Conservation (phyloP, 2,888 invertebrate species). For the Boloria selene region DNA sequence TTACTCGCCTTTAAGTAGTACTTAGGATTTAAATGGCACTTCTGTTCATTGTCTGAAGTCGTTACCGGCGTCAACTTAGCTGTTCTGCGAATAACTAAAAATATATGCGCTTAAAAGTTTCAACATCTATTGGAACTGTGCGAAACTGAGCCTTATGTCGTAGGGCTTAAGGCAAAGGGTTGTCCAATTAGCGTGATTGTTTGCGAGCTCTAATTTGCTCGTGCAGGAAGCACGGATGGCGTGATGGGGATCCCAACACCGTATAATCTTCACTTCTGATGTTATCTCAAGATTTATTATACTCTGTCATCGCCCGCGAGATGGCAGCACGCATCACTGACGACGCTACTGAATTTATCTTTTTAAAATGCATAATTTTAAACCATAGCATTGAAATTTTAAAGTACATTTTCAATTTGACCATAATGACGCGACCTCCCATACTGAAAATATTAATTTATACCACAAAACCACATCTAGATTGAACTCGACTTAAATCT, state of each 20-base stretch:
- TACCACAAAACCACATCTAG: constrained; percentile 1
- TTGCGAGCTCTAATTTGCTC: constrained; percentile 75
- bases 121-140: constrained; percentile 41
- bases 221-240: constrained; percentile 80
- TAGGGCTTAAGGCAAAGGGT: constrained; percentile 45
- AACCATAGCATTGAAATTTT: constrained; percentile 46
- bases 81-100: constrained; percentile 78
- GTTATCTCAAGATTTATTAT: constrained; percentile 81
- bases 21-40: constrained; percentile 61
- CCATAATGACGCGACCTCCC: constrained; percentile 44
- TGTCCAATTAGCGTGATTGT: constrained; percentile 52
- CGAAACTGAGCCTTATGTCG: constrained; percentile 47
- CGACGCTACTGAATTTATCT: constrained; percentile 65
- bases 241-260: constrained; percentile 73
- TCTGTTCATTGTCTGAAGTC: constrained; percentile 67
- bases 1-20: constrained; percentile 55
- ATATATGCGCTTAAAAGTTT: constrained; percentile 59
- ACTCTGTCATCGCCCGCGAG: constrained; percentile 76
- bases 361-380: constrained; percentile 45
- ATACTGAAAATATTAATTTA: constrained; percentile 31
- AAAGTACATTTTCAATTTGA: constrained; percentile 28
- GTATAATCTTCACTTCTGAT: constrained; percentile 80
- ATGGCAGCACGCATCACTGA: constrained; percentile 78
- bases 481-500: not conserved
- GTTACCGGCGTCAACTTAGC: constrained; percentile 62